Evolutionary conservation across 2,888 invertebrate genomes (phyloP), one percentile per base, ranked within the genome.

Genomic region (Pyrrhia umbra): DNA sequence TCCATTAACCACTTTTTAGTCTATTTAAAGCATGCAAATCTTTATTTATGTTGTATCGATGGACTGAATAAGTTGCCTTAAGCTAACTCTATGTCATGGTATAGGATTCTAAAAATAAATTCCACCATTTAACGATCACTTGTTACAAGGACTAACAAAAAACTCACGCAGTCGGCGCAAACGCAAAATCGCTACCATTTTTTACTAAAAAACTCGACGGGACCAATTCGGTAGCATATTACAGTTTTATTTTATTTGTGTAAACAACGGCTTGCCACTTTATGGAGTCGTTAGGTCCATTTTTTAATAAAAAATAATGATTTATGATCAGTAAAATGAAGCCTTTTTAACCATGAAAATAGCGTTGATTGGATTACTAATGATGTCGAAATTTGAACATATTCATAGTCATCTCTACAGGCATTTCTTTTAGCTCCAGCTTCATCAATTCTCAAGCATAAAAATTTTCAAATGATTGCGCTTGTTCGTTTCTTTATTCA

Each of bases 211-310:
- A 88, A 86, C 77, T 68, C 74, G 85, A 85, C 87, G 84, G 73
- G 83, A 81, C 86, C 83, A 85, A 87, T 90, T 90, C 92, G 86
- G 92, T 91, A 92, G 92, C 92, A 71, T 73, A 79, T 84, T 87
- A 85, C 72, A 81, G 82, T 88, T 88, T 90, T 90, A 83, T 79
- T 90, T 90, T 91, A 85, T 92, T 91, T 91, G 70, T 82, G 80
- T 84, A 86, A 88, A 85, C 77, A 76, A 73, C 81, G 80, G 81
- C 80, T 83, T 85, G 80, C 79, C 87, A 85, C 84, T 89, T 92
- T 91, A 89, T 85, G 88, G 85, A 78, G 81, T 87, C 84, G 85
- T 90, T 87, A 85, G 85, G 77, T 81, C 76, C 74, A 83, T 85
- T 85, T 88, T 86, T 82, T 82, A 61, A 70, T 63, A 79, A 85